These are phyloP conservation scores for Solenopsis invicta DNA, from an alignment of 1,140 invertebrate genomes.

Conservation along the genomic window DNA sequence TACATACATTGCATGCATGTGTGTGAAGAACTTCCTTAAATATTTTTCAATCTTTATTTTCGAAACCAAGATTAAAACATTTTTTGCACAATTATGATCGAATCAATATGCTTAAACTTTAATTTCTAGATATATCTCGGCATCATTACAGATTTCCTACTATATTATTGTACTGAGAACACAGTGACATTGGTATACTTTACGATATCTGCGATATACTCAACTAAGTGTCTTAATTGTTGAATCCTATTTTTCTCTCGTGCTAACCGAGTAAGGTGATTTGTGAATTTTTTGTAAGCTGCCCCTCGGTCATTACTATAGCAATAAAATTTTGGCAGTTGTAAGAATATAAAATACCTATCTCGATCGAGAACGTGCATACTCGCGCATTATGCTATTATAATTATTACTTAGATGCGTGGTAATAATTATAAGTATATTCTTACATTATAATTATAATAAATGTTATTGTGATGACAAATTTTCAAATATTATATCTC, in stretches of 20 bases:
- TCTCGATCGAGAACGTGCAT: slow-evolving; percentile 49
- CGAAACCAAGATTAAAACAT: neutral
- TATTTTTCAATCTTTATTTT: slow-evolving; percentile 22
- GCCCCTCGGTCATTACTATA: slow-evolving; percentile 65
- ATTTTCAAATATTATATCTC: slow-evolving; percentile 45
- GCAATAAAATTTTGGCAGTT: slow-evolving; percentile 72
- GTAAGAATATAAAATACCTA: slow-evolving; percentile 52
- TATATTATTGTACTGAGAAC: slow-evolving; percentile 1
- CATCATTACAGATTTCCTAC: neutral
- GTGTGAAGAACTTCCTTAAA: no score
- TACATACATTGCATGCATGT: no score
- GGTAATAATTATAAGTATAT: slow-evolving; percentile 79
- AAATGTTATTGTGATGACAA: slow-evolving; percentile 78
- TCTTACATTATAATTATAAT: slow-evolving; percentile 82
- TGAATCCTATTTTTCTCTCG: slow-evolving; percentile 70
- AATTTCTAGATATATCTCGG: slow-evolving; percentile 7
- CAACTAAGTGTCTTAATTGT: slow-evolving; percentile 81
- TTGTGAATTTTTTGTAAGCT: slow-evolving; percentile 59
- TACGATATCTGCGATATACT: slow-evolving; percentile 76
- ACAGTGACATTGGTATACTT: slow-evolving; percentile 73
- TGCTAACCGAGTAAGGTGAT: slow-evolving; percentile 57
- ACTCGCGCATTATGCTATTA: slow-evolving; percentile 61
- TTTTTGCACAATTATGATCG: neutral
- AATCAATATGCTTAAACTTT: neutral
- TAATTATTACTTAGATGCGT: slow-evolving; percentile 58